Evolutionary conservation across 2,888 invertebrate species (phyloP), one percentile per base, ranked within the genome.

Genomic region (Hoplodrina blanda): DNA sequence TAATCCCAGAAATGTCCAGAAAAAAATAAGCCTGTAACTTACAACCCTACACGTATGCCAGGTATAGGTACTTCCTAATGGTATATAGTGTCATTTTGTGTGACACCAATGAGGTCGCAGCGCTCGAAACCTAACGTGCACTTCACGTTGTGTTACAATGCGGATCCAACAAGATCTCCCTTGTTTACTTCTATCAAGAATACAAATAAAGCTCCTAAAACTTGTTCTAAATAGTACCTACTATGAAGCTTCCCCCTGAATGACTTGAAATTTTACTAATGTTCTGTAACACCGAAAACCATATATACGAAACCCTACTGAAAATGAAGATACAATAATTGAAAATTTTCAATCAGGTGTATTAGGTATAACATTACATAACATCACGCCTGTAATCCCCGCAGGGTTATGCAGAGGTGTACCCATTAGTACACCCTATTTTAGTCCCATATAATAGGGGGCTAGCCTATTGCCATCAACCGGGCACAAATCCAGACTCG

Each of bases 91-190:
- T 50, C 73, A 56, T 73, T 53, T 62, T 65, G 50, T 65, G 50
- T 64, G 73, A 50, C 64, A 57, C 49, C 80, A 65, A 62, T 76
- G 52, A 64, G 72, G 73, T 63, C 33, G 20, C 46, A 33, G 25
- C 25, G 20, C 46, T 59, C 50, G n/a, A 37, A 25, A 11, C 49
- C 11, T 61, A 72, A 78, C 20, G 64, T 57, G 41, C 50, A 57
- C 15, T 53, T 56, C 41, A 53, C 33, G 49, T 57, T 49, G 37
- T 56, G 15, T 50, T 46, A 64, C 20, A 25, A 33, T 10, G 49
- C 15, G n/a, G n/a, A 55, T 41, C 44, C 44, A 44, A 25, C 13
- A 30, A 33, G 7, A 73, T 20, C 30, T 57, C 25, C 17, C 15
- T n/a, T 15, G 33, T 13, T 41, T 13, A 41, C 41, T 41, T 41